Conservation (phyloP, 1,140 invertebrate genomes). For the Nomia melanderi region DNA sequence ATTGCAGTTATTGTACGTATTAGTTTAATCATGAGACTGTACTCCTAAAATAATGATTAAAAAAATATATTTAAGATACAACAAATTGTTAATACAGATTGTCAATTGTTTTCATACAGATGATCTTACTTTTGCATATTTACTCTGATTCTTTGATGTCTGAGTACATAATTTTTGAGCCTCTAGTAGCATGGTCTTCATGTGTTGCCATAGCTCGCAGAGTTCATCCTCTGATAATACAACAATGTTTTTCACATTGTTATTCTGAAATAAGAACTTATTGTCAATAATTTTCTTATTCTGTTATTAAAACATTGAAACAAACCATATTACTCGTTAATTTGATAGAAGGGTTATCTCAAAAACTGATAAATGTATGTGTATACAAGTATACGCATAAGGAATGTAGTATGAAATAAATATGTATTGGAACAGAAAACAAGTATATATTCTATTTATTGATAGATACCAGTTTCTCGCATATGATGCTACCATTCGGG, state of each 20-base stretch:
- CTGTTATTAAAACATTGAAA: not conserved
- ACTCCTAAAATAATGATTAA: conserved; percentile 26
- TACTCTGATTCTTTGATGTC: not conserved
- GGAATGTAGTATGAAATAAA: not conserved
- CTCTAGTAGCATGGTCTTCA: conserved; percentile 40
- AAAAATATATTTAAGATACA: not conserved
- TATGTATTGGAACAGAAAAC: not conserved
- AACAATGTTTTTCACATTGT: conserved; percentile 31
- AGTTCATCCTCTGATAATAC: conserved; percentile 43
- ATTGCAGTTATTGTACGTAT: conserved; percentile 35
- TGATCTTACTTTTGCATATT: conserved; percentile 22
- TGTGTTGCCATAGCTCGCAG: conserved; percentile 43
- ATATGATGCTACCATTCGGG: conserved; percentile 16
- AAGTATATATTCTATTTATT: not conserved
- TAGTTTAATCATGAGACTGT: conserved; percentile 9
- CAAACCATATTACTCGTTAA: not conserved
- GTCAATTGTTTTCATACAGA: not conserved
- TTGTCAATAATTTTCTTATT: not conserved
- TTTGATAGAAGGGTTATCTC: conserved; percentile 3
- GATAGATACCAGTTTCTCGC: conserved; percentile 51
- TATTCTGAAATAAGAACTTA: conserved; percentile 34
- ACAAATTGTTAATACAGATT: not conserved
- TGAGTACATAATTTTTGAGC: conserved; percentile 21
- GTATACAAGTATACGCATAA: not conserved
- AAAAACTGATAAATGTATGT: not conserved